Evolutionary conservation across 2,888 invertebrate genomes (phyloP), one percentile per base, ranked within the genome.

Genomic region (Ornithoptera alexandrae): DNA sequence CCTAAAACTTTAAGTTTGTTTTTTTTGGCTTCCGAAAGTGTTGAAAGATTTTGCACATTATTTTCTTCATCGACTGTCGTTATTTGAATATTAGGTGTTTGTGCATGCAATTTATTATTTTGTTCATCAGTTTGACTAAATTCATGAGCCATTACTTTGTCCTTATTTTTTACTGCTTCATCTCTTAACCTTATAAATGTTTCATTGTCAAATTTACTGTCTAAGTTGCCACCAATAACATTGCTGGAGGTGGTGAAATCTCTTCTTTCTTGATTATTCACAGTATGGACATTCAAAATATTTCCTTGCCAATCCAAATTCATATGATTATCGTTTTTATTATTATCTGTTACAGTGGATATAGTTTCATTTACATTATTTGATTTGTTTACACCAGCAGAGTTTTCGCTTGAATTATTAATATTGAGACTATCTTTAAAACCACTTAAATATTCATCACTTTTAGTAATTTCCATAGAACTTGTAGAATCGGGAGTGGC

Each of bases 91-190:
- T 76, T 24, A 0, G 73, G 69, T 0, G 81, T 75, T 8, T 74
- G 68, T 50, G 78, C 74, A 73, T 78, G 82, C 3, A 82, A 71
- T 69, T 75, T 74, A 79, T 88, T 87, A 70, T 88, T 88, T 66
- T 90, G 86, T 50, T 72, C 78, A 69, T 89, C 89, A 0, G 73
- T 81, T 72, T 86, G 82, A 3, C 89, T 92, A 64, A 91, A 88
- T 79, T 94, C 93, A 67, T 93, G 86, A 0, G 86, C 76, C 88
- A 94, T 87, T 0, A 94, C 92, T 82, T 93, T 94, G 24, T 88
- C 83, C 75, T 93, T 94, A 74, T 93, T 94, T 60, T 83, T 79
- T 0, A 92, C 80, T 2, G 90, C 90, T 74, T 89, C 90, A 71
- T 91, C 86, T 75, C 89, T 92, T 65, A 84, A 87, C 72, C 84